Evolutionary conservation across 2,113 vertebrate species (phyloP).

Genomic region (Oryzias woworae): DNA sequence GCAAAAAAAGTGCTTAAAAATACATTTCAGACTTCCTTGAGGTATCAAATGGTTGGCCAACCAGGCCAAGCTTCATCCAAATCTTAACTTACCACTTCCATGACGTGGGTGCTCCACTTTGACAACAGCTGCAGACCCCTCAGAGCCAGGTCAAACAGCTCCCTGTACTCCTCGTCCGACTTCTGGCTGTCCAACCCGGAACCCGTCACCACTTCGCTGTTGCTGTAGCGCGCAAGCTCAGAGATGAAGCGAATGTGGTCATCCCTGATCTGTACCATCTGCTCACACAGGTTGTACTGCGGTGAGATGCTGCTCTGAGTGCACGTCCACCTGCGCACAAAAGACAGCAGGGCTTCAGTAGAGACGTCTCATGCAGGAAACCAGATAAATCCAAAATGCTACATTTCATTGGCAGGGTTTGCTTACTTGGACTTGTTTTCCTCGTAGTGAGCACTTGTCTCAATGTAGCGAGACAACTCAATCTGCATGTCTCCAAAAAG

Average conservation of each 20-base stretch:
- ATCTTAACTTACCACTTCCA: conserved; percentile 92
- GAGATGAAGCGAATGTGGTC: conserved; percentile 99
- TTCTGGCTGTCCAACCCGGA: conserved; percentile 99
- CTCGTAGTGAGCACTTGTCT: conserved; percentile 99
- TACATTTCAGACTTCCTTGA: too few species aligned
- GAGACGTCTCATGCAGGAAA: background rate
- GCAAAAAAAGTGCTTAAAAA: too few species aligned
- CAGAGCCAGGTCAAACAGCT: conserved; percentile 94
- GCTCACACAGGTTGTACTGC: conserved; percentile 99
- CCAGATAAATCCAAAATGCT: background rate
- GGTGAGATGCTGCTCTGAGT: conserved; percentile 98
- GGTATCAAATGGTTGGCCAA: too few species aligned
- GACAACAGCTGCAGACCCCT: conserved; percentile 95
- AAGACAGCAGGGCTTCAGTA: background rate
- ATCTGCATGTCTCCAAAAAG: conserved; percentile 99
- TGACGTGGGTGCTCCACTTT: conserved; percentile 99
- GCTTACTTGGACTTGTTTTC: conserved; percentile 99
- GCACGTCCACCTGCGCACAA: conserved; percentile 91
- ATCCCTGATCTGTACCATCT: conserved; percentile 99
- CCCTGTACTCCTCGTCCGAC: conserved; percentile 95
- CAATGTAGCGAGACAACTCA: conserved; percentile 98
- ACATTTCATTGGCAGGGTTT: background rate
- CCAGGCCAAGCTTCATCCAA: background rate
- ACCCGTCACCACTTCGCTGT: conserved; percentile 98
- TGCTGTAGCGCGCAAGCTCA: conserved; percentile 97